A percentile compares a stretch with the other conserved stretches of the same genome.
These are phyloP conservation scores for Drosophila histrio DNA, from an alignment of 2,888 invertebrate genomes.

Conservation along the genomic window DNA sequence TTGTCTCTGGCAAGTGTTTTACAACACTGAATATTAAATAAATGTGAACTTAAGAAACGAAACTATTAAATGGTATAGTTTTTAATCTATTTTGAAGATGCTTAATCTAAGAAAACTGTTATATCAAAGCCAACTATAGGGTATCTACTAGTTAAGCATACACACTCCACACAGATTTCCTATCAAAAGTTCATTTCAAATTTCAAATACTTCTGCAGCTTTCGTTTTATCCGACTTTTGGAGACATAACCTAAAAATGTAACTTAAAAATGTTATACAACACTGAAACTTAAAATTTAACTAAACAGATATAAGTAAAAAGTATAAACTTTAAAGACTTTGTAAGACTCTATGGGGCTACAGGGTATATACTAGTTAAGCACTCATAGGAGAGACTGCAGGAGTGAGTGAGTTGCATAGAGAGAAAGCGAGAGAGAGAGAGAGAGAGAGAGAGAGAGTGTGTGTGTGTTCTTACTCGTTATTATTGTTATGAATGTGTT, in stretches of 20 bases:
- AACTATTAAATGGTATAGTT: no score
- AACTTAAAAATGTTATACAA: not conserved
- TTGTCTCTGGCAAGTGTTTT: no score
- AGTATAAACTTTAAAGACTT: not conserved
- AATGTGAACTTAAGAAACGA: no score
- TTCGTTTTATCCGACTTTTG: no score
- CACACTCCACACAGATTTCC: no score
- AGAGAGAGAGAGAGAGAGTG: not conserved
- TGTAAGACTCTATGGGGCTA: not conserved
- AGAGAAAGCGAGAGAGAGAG: not conserved
- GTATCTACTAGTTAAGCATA: not conserved
- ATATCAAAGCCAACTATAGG: no score
- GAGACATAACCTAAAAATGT: not conserved
- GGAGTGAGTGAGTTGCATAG: not conserved
- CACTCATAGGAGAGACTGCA: not conserved
- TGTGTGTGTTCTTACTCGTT: conserved; percentile 12
- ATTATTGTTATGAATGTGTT: conserved; percentile 68
- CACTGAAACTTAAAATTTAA: not conserved
- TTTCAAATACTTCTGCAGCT: no score
- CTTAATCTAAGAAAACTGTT: not conserved
- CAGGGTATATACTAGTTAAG: not conserved
- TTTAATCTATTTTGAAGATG: no score
- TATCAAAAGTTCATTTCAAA: no score
- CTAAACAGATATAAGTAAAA: not conserved
- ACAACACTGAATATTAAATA: no score